phyloP scores from a whole-genome alignment of 2,797 vertebrate species.

The Percopsis omiscomaycus region DNA sequence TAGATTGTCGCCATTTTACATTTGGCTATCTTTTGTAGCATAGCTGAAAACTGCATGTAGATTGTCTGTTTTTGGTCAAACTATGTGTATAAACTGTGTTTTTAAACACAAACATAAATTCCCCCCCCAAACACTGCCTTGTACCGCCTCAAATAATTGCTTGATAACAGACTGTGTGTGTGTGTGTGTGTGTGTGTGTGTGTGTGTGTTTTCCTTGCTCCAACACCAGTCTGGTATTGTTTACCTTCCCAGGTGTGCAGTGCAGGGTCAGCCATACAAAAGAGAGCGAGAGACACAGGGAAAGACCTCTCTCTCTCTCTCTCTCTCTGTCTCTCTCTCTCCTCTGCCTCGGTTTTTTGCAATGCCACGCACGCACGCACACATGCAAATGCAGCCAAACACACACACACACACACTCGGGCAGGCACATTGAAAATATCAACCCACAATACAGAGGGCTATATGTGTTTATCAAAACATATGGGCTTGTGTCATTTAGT shows the following conservation, averaged over 20 bases:
- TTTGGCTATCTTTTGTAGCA: no score
- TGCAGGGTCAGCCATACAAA: conserved; percentile 23
- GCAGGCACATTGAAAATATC: background rate
- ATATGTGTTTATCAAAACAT: no score
- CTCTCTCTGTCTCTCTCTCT: background rate
- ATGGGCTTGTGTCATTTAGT: background rate
- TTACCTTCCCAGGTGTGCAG: conserved; percentile 41
- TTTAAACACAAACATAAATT: background rate
- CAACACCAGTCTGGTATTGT: conserved; percentile 16
- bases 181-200: conserved; percentile 13
- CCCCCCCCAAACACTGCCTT: background rate
- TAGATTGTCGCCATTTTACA: background rate
- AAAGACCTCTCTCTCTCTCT: conserved; percentile 48
- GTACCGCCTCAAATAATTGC: conserved; percentile 8
- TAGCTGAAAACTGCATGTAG: no score
- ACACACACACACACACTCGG: conserved; percentile 4
- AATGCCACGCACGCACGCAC: background rate
- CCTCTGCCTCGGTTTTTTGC: background rate
- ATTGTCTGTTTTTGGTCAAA: no score
- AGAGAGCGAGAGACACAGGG: conserved; percentile 40
- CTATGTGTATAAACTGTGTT: no score
- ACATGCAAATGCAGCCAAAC: background rate
- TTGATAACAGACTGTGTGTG: conserved; percentile 2
- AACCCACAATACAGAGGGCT: no score
- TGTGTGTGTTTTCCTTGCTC: background rate